Percentiles rank a stretch among this genome's conserved stretches.
phyloP scores from a whole-genome alignment of 2,888 invertebrate genomes.

The Calameuta pallipes region DNA sequence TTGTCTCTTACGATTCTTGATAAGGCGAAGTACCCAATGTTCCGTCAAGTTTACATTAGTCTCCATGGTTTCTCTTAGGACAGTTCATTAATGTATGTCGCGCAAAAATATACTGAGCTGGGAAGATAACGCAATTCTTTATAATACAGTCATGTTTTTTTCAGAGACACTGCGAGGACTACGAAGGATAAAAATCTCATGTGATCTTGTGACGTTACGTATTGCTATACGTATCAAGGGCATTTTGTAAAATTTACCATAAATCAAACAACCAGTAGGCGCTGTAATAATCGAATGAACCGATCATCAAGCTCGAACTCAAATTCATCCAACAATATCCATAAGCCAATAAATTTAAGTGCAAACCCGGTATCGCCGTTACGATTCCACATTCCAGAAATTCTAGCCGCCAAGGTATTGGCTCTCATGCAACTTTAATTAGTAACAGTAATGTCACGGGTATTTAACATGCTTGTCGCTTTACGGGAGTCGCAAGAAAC shows the following conservation, averaged over 20 bases:
- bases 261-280: neutral
- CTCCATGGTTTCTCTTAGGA: neutral
- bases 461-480: conserved; percentile 27
- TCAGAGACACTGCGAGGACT: neutral
- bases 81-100: neutral
- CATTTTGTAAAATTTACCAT: neutral
- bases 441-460: conserved; percentile 26
- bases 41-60: neutral
- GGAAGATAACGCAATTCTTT: neutral
- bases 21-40: neutral
- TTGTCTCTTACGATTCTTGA: neutral
- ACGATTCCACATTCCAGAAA: conserved; percentile 23
- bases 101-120: neutral
- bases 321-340: neutral
- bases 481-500: conserved; percentile 24
- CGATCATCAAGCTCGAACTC: neutral
- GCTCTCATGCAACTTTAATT: conserved; percentile 26
- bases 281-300: neutral
- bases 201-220: neutral
- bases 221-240: neutral
- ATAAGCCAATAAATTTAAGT: conserved; percentile 17
- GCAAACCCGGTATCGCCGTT: conserved; percentile 13
- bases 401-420: conserved; percentile 22
- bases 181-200: neutral
- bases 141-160: neutral